phyloP scores from a whole-genome alignment of 2,797 vertebrate genomes.

The Vultur gryphus region DNA sequence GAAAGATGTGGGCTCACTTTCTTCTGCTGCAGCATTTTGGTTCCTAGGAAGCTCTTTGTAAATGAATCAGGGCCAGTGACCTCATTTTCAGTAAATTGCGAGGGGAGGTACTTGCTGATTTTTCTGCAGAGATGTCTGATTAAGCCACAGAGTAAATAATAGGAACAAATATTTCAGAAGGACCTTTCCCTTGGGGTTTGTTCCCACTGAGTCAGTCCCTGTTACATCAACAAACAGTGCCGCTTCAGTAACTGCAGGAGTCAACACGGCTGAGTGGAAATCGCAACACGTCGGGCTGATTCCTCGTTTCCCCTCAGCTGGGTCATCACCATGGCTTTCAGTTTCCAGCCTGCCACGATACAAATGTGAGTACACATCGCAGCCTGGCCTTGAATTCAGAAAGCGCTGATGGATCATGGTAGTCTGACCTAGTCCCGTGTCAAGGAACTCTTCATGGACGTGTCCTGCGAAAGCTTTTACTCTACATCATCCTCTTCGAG shows the following conservation, averaged over 20 bases:
- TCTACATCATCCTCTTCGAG: not conserved
- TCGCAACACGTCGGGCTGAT: not conserved
- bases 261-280: not conserved
- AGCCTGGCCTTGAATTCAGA: not conserved
- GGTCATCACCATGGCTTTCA: not conserved
- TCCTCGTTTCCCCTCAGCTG: not conserved
- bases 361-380: not conserved
- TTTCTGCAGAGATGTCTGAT: constrained; percentile 30
- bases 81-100: constrained; percentile 22
- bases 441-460: not conserved
- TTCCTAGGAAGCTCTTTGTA: not conserved
- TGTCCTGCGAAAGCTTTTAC: not conserved
- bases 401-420: not conserved
- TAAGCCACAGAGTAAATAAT: constrained; percentile 31
- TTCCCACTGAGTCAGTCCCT: constrained; percentile 58
- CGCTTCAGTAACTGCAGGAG: not conserved
- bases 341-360: not conserved
- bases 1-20: not conserved
- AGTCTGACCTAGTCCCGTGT: accelerated
- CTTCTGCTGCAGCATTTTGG: not conserved
- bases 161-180: constrained; percentile 43
- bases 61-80: not conserved
- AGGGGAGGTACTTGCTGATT: not conserved
- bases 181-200: constrained; percentile 19
- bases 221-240: constrained; percentile 17